Conservation (phyloP, 2,113 vertebrate species). For the Anarrhichthys ocellatus region DNA sequence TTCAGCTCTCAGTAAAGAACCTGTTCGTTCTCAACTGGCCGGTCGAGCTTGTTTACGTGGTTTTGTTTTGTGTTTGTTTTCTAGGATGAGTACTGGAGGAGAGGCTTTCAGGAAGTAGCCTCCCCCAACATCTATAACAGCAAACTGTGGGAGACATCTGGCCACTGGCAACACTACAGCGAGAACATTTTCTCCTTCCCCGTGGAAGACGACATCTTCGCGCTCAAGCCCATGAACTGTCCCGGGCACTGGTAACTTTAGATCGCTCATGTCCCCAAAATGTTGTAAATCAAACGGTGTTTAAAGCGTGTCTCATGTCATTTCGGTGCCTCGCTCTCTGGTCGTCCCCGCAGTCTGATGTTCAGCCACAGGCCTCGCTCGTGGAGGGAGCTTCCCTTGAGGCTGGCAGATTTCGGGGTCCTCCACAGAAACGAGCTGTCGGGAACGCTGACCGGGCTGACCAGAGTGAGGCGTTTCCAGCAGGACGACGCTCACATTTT, state of each 20-base stretch:
- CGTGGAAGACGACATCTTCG: slow-evolving; percentile 91
- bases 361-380: slow-evolving; percentile 93
- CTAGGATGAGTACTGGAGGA: slow-evolving; percentile 90
- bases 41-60: slow-evolving; percentile 14
- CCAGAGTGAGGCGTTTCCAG: slow-evolving; percentile 92
- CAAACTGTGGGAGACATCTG: slow-evolving; percentile 93
- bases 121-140: slow-evolving; percentile 94
- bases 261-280: neutral
- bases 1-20: slow-evolving; percentile 1
- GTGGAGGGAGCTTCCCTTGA: slow-evolving; percentile 94
- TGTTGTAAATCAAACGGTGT: neutral
- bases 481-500: slow-evolving; percentile 98
- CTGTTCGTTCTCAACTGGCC: slow-evolving; percentile 9
- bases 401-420: slow-evolving; percentile 95
- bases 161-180: slow-evolving; percentile 95
- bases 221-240: slow-evolving; percentile 98
- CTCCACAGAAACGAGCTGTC: slow-evolving; percentile 96
- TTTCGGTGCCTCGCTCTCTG: slow-evolving; percentile 15
- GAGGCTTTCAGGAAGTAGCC: slow-evolving; percentile 91
- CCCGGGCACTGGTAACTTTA: slow-evolving; percentile 93
- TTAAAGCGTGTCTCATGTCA: neutral
- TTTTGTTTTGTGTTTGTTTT: slow-evolving; percentile 25
- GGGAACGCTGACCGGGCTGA: slow-evolving; percentile 90
- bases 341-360: slow-evolving; percentile 86
- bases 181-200: slow-evolving; percentile 96